Conservation (phyloP, 2,113 vertebrate genomes). For the Silurus meridionalis region DNA sequence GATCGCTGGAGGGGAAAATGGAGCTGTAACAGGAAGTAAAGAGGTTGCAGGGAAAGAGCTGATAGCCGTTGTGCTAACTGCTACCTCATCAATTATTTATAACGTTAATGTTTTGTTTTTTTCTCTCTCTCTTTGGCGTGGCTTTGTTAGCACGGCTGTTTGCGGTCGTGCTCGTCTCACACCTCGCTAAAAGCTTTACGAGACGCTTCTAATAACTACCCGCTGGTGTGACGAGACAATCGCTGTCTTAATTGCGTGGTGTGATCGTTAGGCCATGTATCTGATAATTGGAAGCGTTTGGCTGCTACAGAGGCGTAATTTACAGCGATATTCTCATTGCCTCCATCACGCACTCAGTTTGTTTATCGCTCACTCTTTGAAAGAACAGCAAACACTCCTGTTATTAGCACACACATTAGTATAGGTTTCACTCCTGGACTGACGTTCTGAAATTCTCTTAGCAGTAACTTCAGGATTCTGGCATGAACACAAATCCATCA, state of each 20-base stretch:
- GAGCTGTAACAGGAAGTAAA: background rate
- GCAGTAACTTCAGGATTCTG: background rate
- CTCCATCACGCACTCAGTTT: background rate
- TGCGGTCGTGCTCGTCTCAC: background rate
- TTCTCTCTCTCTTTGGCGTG: background rate
- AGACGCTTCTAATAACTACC: conserved; percentile 38
- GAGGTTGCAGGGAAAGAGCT: background rate
- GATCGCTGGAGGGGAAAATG: background rate
- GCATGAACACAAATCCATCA: background rate
- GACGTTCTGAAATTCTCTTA: background rate
- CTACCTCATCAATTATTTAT: background rate
- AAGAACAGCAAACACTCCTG: background rate
- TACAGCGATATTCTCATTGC: conserved; percentile 32
- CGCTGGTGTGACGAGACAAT: conserved; percentile 44
- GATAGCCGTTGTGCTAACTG: conserved; percentile 7
- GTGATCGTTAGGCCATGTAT: conserved; percentile 41
- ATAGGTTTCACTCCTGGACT: background rate
- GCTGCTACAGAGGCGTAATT: conserved; percentile 38
- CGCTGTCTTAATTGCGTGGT: conserved; percentile 46
- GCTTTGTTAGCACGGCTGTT: background rate
- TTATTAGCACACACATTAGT: background rate
- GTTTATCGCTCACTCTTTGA: background rate
- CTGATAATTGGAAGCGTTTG: conserved; percentile 48
- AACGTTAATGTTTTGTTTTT: conserved; percentile 12
- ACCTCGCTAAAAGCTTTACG: conserved; percentile 41